Conservation (phyloP, 2,888 invertebrate species). For the Euclidia mi region DNA sequence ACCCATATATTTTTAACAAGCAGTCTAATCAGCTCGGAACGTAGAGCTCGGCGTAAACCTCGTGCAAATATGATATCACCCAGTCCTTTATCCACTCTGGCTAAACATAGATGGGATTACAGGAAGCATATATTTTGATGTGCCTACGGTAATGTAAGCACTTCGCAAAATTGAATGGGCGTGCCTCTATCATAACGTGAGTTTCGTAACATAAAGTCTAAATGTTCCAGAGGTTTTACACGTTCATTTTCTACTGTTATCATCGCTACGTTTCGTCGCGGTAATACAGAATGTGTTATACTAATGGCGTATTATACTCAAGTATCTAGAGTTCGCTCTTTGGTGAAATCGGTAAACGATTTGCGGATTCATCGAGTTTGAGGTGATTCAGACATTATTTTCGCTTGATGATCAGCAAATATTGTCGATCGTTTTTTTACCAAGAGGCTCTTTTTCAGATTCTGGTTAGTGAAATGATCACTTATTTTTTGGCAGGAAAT, state of each 20-base stretch:
- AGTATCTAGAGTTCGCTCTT: constrained; percentile 8
- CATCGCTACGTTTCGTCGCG: constrained; percentile 10
- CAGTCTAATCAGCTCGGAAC: not conserved
- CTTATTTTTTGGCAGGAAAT: too few relatives aligned
- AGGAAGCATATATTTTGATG: constrained; percentile 29
- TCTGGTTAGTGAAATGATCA: too few relatives aligned
- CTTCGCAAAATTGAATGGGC: constrained; percentile 58
- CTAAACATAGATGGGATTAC: constrained; percentile 19
- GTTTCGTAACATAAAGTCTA: constrained; percentile 52
- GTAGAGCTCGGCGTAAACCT: not conserved
- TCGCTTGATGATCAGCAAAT: too few relatives aligned
- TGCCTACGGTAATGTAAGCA: constrained; percentile 46
- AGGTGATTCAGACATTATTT: too few relatives aligned
- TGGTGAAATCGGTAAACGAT: not conserved
- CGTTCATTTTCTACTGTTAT: constrained; percentile 24
- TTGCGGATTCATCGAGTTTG: not conserved
- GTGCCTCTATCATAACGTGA: constrained; percentile 47
- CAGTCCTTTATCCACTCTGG: constrained; percentile 9
- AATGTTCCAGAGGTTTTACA: constrained; percentile 48
- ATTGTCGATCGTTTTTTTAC: too few relatives aligned
- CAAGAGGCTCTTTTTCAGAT: too few relatives aligned
- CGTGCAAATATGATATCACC: not conserved
- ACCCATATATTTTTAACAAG: not conserved
- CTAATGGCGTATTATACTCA: constrained; percentile 16
- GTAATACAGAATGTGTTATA: constrained; percentile 15